Base-by-base conservation (phyloP, 2,888 invertebrate genomes). In the Blomia tropicalis region DNA sequence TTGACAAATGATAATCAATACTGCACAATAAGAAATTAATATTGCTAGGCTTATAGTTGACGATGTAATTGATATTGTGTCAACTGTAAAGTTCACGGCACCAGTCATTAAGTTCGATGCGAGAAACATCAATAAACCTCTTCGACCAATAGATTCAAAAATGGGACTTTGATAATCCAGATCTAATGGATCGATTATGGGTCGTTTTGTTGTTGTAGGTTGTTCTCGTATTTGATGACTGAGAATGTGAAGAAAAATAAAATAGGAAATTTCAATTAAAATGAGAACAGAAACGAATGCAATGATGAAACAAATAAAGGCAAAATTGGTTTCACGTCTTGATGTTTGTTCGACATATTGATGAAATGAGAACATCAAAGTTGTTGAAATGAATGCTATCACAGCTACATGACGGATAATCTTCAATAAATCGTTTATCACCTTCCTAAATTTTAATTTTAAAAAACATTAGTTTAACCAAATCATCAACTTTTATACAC, bases 41-140 rank as follows among this genome's bases (percentile, higher is more conserved):
- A 47, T 47, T 14, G 51, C n/a, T 19, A 47, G 7, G 5, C 7
- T 47, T 7, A 47, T n/a, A 47, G 23, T 19, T 11, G 51, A 27
- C 27, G 51, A 47, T 7, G 23, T 43, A 14, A 30, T 29, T 1
- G 22, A 2, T 7, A 73, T 66, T 2, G 91, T 86, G 66, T 78
- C 76, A 17, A 85, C 74, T 14, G 76, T 74, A 71, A 88, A 76
- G 76, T 93, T 93, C 4, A 90, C 77, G 2, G 81, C 70, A 11
- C 93, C 93, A 0, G 93, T 95, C 19, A 85, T 71, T 31, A 92
- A 67, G 77, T 95, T 95, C 1, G 84, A 82, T 17, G 84, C 67
- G 60, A 95, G 75, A 73, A 95, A 95, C 73, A 84, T 87, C n/a
- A 80, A 71, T 31, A 93, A 75, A 1, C 87, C 88, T 75, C 88